A percentile compares a stretch with the other conserved stretches of the same genome.
Evolutionary conservation across 2,113 vertebrate genomes (phyloP).

Genomic region (Pterocles burchelli): DNA sequence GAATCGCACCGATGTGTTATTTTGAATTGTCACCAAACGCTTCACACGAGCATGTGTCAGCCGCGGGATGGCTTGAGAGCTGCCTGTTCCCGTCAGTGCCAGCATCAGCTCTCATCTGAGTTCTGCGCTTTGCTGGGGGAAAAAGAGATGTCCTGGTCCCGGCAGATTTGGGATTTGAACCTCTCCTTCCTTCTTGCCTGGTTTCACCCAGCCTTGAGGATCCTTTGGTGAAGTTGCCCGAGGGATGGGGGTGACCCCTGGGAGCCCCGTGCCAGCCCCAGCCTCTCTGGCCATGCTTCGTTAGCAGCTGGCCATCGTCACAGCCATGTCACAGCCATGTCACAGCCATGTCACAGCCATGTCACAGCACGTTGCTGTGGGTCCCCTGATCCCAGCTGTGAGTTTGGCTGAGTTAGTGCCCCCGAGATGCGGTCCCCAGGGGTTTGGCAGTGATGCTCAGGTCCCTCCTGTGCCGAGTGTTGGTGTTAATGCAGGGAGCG

Average conservation of each 20-base stretch:
- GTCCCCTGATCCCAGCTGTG: not conserved
- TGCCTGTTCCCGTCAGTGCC: not conserved
- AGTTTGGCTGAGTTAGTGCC: not conserved
- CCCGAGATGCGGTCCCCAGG: rapidly evolving
- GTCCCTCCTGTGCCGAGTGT: not conserved
- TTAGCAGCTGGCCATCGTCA: not conserved
- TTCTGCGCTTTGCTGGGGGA: not conserved
- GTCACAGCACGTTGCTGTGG: not conserved
- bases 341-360: too few relatives aligned
- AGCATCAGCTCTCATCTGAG: not conserved
- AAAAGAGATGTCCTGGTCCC: not conserved
- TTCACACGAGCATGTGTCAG: not conserved
- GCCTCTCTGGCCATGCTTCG: rapidly evolving
- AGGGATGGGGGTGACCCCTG: rapidly evolving
- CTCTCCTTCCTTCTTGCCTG: not conserved
- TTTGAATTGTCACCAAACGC: not conserved
- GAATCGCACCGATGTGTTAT: not conserved
- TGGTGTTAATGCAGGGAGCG: not conserved
- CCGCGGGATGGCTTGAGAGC: not conserved
- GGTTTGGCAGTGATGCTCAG: not conserved
- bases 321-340: rapidly evolving
- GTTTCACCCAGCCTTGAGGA: not conserved
- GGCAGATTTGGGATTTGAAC: not conserved
- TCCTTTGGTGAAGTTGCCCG: not conserved
- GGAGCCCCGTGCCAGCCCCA: not conserved